These are phyloP conservation scores for Erinaceus europaeus DNA, from an alignment of 2,113 vertebrate species.

Conservation along the genomic window DNA sequence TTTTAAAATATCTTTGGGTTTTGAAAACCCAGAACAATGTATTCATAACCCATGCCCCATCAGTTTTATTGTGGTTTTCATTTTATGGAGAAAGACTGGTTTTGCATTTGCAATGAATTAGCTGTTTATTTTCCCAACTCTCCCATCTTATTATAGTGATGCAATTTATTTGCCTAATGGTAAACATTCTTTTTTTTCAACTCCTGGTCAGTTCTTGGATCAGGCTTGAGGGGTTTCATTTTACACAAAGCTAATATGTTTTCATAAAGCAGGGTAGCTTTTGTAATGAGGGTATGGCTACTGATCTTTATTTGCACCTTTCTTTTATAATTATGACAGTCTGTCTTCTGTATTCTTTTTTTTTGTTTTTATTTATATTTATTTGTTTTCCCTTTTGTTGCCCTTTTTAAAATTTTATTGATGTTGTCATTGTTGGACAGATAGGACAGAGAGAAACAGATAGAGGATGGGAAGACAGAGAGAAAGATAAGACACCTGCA, in stretches of 20 bases:
- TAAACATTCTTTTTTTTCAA: neutral
- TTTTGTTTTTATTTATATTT: neutral
- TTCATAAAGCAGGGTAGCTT: neutral
- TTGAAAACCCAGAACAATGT: constrained; percentile 59
- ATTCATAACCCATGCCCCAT: constrained; percentile 54
- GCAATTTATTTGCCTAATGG: constrained; percentile 52
- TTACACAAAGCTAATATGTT: neutral
- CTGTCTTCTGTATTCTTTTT: neutral
- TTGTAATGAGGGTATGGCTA: neutral
- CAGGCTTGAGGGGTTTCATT: constrained; percentile 2
- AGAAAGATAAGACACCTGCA: no score
- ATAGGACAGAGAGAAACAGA: no score
- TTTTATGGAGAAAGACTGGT: constrained; percentile 39
- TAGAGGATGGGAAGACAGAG: no score
- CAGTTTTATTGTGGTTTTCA: constrained; percentile 41
- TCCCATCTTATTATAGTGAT: constrained; percentile 49
- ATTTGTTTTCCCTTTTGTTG: no score
- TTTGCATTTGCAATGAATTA: constrained; percentile 58
- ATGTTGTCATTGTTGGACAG: no score
- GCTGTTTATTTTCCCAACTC: constrained; percentile 66
- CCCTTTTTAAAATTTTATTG: no score
- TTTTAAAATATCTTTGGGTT: constrained; percentile 62
- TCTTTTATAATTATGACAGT: neutral
- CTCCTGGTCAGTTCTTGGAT: constrained; percentile 26
- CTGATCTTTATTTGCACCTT: neutral